Conservation (phyloP, 2,888 invertebrate genomes). For the Cryptus armator region DNA sequence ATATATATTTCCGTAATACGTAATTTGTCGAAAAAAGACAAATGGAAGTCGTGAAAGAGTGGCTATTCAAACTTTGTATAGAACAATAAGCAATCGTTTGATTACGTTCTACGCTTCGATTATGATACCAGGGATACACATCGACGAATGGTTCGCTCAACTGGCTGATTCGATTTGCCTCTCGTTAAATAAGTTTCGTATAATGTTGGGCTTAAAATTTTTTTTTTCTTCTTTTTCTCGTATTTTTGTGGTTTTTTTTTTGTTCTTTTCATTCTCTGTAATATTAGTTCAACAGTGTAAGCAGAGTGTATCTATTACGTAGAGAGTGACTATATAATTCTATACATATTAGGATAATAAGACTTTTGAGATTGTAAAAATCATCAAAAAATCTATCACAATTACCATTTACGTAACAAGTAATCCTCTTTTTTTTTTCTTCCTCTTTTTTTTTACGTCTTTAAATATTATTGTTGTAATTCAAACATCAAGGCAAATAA, state of each 20-base stretch:
- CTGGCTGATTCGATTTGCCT: constrained; percentile 44
- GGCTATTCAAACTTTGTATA: constrained; percentile 65
- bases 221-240: constrained; percentile 28
- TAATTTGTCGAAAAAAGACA: constrained; percentile 57
- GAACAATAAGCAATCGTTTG: constrained; percentile 70
- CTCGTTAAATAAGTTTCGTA: constrained; percentile 50
- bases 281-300: constrained; percentile 88
- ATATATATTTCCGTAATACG: constrained; percentile 32
- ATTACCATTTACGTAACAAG: constrained; percentile 86
- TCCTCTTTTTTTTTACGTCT: constrained; percentile 74
- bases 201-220: constrained; percentile 50
- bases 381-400: constrained; percentile 90
- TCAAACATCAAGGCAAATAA: constrained; percentile 85
- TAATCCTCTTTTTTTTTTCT: constrained; percentile 76
- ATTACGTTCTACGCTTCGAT: constrained; percentile 71
- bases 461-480: constrained; percentile 83
- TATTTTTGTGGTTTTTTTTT: constrained; percentile 34
- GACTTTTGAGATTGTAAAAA: constrained; percentile 89
- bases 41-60: constrained; percentile 67
- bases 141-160: constrained; percentile 58
- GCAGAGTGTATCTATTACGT: constrained; percentile 86
- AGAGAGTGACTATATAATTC: constrained; percentile 85
- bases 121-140: constrained; percentile 64
- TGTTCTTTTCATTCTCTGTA: constrained; percentile 52
- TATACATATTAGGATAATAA: constrained; percentile 85